These are phyloP conservation scores for Calliphora vicina DNA, from an alignment of 1,140 invertebrate species.

Conservation along the genomic window DNA sequence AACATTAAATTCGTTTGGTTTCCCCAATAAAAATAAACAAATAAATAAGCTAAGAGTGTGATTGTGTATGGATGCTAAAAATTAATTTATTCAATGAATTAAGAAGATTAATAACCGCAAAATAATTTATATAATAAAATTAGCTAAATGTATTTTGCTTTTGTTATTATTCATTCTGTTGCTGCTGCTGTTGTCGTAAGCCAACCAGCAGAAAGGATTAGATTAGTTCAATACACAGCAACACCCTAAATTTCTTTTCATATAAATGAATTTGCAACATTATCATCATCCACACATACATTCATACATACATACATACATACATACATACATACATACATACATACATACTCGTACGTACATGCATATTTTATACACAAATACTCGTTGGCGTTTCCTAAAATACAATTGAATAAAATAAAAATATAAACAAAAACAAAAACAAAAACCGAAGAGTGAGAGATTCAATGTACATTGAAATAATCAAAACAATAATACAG, in stretches of 20 bases:
- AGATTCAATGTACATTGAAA: slow-evolving; percentile 13
- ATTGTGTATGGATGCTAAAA: not conserved
- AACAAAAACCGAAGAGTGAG: not conserved
- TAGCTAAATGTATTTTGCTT: not conserved
- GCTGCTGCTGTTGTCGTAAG: not conserved
- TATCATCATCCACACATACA: not conserved
- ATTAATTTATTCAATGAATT: not conserved
- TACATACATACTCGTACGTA: not conserved
- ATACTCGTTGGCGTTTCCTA: too few relatives aligned
- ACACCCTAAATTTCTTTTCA: not conserved
- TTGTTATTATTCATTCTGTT: too few relatives aligned
- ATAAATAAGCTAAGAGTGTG: not conserved
- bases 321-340: too few relatives aligned
- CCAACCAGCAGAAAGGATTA: not conserved
- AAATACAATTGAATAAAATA: not conserved
- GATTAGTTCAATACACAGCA: not conserved
- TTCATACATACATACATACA: too few relatives aligned
- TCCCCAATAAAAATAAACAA: not conserved
- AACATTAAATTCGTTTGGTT: too few relatives aligned
- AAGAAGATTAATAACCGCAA: not conserved
- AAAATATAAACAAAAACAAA: not conserved
- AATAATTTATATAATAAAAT: not conserved
- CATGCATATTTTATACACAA: not conserved
- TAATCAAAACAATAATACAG: slow-evolving; percentile 37
- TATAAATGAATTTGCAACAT: not conserved